Conservation (phyloP, 1,140 invertebrate species). For the Daktulosphaira vitifoliae region DNA sequence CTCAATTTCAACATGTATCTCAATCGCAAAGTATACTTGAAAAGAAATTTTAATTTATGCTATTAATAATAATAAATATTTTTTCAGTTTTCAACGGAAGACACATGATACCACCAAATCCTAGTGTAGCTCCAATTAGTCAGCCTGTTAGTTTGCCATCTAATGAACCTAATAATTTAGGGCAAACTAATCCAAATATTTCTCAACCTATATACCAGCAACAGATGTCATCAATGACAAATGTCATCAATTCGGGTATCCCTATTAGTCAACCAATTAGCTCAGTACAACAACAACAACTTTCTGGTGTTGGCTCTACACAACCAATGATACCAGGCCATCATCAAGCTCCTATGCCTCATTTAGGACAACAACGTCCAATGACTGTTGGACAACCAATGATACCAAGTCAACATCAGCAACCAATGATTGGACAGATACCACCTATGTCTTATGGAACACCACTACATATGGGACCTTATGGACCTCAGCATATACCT, state of each 20-base stretch:
- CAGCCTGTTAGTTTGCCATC: slow-evolving; percentile 8
- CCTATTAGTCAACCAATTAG: slow-evolving; percentile 1
- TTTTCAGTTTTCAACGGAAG: not conserved
- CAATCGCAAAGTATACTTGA: slow-evolving; percentile 5
- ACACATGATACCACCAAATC: slow-evolving; percentile 9
- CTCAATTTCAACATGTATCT: slow-evolving; percentile 10
- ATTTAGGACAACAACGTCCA: not conserved
- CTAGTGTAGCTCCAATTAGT: not conserved
- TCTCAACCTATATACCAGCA: slow-evolving; percentile 10
- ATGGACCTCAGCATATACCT: slow-evolving; percentile 14
- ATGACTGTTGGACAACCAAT: slow-evolving; percentile 1
- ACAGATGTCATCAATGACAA: not conserved
- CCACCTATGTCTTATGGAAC: not conserved
- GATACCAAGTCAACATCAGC: slow-evolving; percentile 14
- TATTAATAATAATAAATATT: not conserved
- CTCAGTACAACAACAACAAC: not conserved
- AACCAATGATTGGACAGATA: slow-evolving; percentile 8
- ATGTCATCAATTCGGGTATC: not conserved
- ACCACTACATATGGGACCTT: slow-evolving; percentile 4
- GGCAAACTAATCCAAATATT: slow-evolving; percentile 8
- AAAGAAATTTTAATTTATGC: not conserved
- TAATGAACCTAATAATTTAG: slow-evolving; percentile 10
- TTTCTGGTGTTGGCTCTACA: not conserved
- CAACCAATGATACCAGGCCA: slow-evolving; percentile 7
- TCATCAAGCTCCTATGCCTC: not conserved